Percentiles rank a stretch among this genome's conserved stretches.
phyloP scores from a whole-genome alignment of 2,797 vertebrate species.

The Cheracebus regulus region DNA sequence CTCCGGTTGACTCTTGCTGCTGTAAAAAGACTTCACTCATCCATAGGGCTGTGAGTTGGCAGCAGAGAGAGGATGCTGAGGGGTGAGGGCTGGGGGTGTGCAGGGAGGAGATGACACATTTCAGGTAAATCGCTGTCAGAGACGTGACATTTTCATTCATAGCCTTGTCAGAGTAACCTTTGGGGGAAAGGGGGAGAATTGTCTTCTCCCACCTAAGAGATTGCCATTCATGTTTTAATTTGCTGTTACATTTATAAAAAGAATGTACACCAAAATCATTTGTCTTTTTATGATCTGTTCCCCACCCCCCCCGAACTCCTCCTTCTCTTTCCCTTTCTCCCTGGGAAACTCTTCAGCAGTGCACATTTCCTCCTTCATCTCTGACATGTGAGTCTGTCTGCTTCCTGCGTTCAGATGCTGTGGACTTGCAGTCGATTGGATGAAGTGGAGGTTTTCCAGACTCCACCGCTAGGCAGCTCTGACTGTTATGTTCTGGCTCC shows the following conservation, averaged over 20 bases:
- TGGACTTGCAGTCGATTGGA: neutral
- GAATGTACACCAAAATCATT: conserved; percentile 26
- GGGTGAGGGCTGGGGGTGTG: neutral
- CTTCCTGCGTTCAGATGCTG: fast-evolving
- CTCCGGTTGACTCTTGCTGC: neutral
- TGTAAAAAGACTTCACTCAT: neutral
- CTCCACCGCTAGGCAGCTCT: neutral
- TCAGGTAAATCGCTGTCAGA: conserved; percentile 77
- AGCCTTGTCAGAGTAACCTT: conserved; percentile 60
- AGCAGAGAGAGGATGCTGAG: neutral
- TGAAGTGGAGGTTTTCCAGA: neutral
- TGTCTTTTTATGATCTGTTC: conserved; percentile 75
- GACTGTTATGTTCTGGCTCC: neutral
- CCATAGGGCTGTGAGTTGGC: conserved; percentile 65
- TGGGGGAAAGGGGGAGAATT: neutral
- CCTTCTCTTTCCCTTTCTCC: neutral
- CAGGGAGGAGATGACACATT: conserved; percentile 48
- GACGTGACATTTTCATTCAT: conserved; percentile 80
- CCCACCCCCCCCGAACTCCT: neutral
- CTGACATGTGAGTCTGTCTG: fast-evolving
- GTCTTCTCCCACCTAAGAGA: conserved; percentile 66
- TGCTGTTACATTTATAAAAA: conserved; percentile 72
- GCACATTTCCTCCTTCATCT: neutral
- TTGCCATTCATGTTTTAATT: conserved; percentile 82
- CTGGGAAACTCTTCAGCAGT: neutral